phyloP scores from a whole-genome alignment of 2,888 invertebrate species.

The Ypsolopha sequella region DNA sequence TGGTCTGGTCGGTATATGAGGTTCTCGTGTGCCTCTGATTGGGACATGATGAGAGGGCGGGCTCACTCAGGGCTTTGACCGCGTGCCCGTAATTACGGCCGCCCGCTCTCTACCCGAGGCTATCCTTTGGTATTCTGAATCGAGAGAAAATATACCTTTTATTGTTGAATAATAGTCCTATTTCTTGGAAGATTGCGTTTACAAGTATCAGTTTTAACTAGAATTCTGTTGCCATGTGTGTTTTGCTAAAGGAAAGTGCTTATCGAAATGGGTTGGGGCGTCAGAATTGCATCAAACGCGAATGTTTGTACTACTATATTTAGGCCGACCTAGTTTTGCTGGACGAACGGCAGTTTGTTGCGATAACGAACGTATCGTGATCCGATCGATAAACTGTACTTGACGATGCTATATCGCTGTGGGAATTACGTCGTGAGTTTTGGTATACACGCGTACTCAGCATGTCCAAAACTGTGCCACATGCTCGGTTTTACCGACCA shows the following conservation, averaged over 20 bases:
- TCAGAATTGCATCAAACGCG: no score
- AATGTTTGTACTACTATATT: constrained; percentile 5
- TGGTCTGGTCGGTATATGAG: not conserved
- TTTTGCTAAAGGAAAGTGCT: no score
- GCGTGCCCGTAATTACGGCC: constrained; percentile 33
- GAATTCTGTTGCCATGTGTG: no score
- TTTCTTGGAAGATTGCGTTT: no score
- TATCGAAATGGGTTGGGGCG: no score
- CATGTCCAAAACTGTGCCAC: no score
- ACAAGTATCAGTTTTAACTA: no score
- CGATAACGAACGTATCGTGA: constrained; percentile 52
- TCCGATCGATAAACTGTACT: constrained; percentile 49
- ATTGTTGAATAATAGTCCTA: no score
- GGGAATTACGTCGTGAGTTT: not conserved
- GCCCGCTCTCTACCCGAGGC: constrained; percentile 10
- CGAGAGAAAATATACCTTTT: no score
- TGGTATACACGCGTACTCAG: no score
- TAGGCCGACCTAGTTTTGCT: constrained; percentile 47
- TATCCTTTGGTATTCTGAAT: constrained; percentile 12
- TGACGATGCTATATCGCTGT: constrained; percentile 11
- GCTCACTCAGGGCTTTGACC: constrained; percentile 36
- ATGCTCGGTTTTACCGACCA: not conserved
- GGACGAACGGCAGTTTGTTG: constrained; percentile 22
- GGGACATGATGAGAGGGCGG: constrained; percentile 11
- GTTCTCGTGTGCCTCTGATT: not conserved